These are phyloP conservation scores for Operophtera brumata DNA, from an alignment of 2,888 invertebrate genomes.

Conservation along the genomic window DNA sequence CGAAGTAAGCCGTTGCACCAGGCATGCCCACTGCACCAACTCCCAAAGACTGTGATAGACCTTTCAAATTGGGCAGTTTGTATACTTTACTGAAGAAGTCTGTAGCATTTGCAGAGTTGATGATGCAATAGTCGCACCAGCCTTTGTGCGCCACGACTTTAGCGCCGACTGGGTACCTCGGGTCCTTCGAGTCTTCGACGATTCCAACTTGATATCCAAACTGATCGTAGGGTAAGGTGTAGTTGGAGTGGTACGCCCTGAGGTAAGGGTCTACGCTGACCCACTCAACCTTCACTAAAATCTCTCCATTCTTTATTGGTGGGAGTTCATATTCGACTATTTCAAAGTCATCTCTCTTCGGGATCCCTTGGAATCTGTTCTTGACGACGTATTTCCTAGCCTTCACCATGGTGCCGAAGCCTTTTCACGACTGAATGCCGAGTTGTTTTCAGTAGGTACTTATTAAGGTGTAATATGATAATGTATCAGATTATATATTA, in stretches of 20 bases:
- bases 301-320: slow-evolving; percentile 78
- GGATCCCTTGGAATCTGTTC: slow-evolving; percentile 80
- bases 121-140: slow-evolving; percentile 81
- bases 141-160: slow-evolving; percentile 82
- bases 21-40: slow-evolving; percentile 85
- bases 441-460: slow-evolving; percentile 3
- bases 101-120: slow-evolving; percentile 29
- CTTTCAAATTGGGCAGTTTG: slow-evolving; percentile 78
- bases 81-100: slow-evolving; percentile 37
- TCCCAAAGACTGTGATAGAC: slow-evolving; percentile 76
- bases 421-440: not conserved
- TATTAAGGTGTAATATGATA: slow-evolving; percentile 8
- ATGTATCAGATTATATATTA: slow-evolving; percentile 13
- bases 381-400: slow-evolving; percentile 80
- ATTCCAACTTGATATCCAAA: slow-evolving; percentile 44
- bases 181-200: slow-evolving; percentile 62
- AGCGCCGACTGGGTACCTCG: slow-evolving; percentile 81
- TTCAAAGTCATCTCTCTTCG: slow-evolving; percentile 80
- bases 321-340: slow-evolving; percentile 82
- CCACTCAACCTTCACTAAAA: slow-evolving; percentile 51
- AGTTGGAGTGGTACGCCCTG: slow-evolving; percentile 40
- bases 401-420: slow-evolving; percentile 60
- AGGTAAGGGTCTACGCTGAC: slow-evolving; percentile 57
- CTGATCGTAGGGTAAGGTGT: slow-evolving; percentile 36
- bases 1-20: slow-evolving; percentile 87